Conservation (phyloP, 1,140 invertebrate species). For the Drosophila gunungcola region DNA sequence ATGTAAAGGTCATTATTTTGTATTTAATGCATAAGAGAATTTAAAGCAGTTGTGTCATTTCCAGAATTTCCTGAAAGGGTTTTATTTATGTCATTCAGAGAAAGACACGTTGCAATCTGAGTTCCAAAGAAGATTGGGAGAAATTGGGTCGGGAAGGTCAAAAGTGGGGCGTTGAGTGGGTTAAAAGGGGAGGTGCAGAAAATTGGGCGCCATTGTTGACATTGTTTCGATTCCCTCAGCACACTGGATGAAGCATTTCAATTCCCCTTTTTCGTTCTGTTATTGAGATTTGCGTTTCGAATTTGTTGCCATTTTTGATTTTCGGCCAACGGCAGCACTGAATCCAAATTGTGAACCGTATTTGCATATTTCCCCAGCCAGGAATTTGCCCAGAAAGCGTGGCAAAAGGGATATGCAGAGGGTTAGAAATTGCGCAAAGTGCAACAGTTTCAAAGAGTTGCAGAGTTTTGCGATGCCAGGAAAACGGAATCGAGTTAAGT, state of each 20-base stretch:
- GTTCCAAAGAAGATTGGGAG: conserved; percentile 6
- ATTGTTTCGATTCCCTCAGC: conserved; percentile 31
- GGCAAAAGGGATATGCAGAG: neutral
- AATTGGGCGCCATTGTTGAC: conserved; percentile 41
- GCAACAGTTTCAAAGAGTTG: conserved; percentile 58
- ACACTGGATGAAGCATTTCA: conserved; percentile 4
- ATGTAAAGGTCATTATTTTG: too few relatives aligned
- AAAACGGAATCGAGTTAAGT: conserved; percentile 49
- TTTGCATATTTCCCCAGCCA: conserved; percentile 11
- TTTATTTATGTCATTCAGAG: neutral
- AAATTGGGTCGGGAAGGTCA: neutral
- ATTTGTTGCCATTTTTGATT: conserved; percentile 24
- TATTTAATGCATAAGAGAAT: too few relatives aligned
- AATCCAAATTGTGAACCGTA: neutral
- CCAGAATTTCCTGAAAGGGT: neutral
- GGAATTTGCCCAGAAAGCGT: neutral
- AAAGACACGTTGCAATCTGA: neutral
- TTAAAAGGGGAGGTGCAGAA: neutral
- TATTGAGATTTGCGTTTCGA: conserved; percentile 7
- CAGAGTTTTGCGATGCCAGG: conserved; percentile 16
- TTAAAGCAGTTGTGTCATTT: too few relatives aligned
- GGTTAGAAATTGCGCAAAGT: conserved; percentile 25
- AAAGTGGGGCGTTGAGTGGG: neutral
- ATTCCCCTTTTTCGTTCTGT: conserved; percentile 3
- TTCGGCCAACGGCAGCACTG: conserved; percentile 9